Percentiles rank a stretch among this genome's conserved stretches.
These are phyloP conservation scores for Hirtodrosophila confusa DNA, from an alignment of 2,888 invertebrate species.

Conservation along the genomic window DNA sequence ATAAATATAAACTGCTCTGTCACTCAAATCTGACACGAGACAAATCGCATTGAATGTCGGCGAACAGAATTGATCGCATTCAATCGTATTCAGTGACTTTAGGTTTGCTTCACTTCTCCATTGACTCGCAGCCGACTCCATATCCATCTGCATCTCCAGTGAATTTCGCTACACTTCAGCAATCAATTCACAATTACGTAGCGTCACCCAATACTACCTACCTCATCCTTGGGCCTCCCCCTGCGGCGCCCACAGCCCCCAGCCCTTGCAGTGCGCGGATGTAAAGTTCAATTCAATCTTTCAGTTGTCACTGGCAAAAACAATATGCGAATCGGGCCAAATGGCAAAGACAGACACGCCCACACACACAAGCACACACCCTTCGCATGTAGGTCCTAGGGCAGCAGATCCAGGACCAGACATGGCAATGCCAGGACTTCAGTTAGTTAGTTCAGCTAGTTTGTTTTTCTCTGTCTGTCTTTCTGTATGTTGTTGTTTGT, in stretches of 20 bases:
- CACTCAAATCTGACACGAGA: constrained; percentile 82
- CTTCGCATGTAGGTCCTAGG: too few relatives aligned
- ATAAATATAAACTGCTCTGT: constrained; percentile 68
- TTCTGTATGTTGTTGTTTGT: constrained; percentile 23
- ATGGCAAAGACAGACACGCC: constrained; percentile 1
- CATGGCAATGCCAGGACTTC: constrained; percentile 4
- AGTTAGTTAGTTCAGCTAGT: constrained; percentile 37
- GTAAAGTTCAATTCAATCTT: constrained; percentile 81
- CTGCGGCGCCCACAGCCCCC: not conserved
- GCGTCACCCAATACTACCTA: constrained; percentile 31
- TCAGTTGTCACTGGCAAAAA: constrained; percentile 79
- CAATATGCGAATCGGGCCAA: constrained; percentile 50
- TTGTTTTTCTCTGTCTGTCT: constrained; percentile 7
- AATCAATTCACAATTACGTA: constrained; percentile 76
- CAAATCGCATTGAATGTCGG: constrained; percentile 76
- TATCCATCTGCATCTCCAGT: constrained; percentile 30
- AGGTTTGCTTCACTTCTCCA: not conserved
- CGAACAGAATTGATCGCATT: constrained; percentile 50
- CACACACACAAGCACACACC: constrained; percentile 3
- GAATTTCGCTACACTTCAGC: constrained; percentile 66
- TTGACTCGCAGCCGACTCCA: not conserved
- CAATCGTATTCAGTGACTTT: constrained; percentile 47
- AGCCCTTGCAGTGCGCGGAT: constrained; percentile 40
- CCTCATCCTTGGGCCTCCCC: not conserved
- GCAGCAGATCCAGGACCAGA: not conserved